These are phyloP conservation scores for Euborellia annulipes DNA, from an alignment of 1,140 invertebrate genomes.

Conservation along the genomic window DNA sequence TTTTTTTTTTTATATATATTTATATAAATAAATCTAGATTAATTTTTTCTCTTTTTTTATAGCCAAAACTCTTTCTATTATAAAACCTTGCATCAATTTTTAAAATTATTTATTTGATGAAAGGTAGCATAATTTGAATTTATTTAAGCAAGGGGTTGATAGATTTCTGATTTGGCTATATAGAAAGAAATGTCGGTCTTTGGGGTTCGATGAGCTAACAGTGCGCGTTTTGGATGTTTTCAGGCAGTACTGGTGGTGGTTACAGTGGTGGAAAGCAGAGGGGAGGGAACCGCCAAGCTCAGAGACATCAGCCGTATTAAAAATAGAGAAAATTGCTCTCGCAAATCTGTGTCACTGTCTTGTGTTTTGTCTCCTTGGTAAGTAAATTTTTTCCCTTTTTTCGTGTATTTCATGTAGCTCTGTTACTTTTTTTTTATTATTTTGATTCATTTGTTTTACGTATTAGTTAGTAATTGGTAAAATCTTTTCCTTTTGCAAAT, in stretches of 20 bases:
- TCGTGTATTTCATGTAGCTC: background rate
- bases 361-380: conserved; percentile 15
- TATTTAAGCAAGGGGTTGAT: too few species aligned
- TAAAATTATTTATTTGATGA: conserved; percentile 14
- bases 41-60: conserved; percentile 11
- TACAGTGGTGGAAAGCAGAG: conserved; percentile 45
- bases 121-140: too few species aligned
- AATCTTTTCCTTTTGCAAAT: conserved; percentile 3
- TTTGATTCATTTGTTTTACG: conserved; percentile 1
- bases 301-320: conserved; percentile 65
- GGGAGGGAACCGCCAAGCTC: conserved; percentile 48
- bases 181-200: too few species aligned
- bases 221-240: conserved; percentile 20
- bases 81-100: conserved; percentile 5
- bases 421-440: conserved; percentile 4
- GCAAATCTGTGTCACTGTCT: conserved; percentile 9
- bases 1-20: conserved; percentile 4
- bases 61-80: conserved; percentile 9
- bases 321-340: conserved; percentile 10
- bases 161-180: too few species aligned
- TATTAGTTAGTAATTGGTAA: background rate
- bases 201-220: conserved; percentile 11
- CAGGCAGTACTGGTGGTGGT: conserved; percentile 25
- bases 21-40: conserved; percentile 3
- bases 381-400: conserved; percentile 7